These are phyloP conservation scores for Siderastrea radians DNA, from an alignment of 92 coral and sea anemone species.

Conservation along the genomic window DNA sequence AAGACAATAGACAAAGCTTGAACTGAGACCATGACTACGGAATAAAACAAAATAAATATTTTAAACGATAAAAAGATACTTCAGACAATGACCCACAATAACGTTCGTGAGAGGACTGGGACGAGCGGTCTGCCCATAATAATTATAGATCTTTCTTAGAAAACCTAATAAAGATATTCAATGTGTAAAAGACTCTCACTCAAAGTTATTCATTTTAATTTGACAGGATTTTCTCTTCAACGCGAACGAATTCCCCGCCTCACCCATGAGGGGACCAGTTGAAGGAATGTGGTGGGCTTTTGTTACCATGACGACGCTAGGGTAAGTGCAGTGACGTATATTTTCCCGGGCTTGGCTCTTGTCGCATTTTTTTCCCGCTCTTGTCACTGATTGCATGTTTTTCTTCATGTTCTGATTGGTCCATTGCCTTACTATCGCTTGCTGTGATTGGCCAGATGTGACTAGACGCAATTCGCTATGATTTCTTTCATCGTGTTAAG, in stretches of 20 bases:
- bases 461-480: no score
- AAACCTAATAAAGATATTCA: no score
- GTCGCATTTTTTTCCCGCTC: not conserved
- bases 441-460: no score
- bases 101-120: no score
- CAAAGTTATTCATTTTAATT: not conserved
- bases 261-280: slow-evolving; percentile 80
- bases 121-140: no score
- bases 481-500: no score
- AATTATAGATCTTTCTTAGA: no score
- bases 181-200: no score
- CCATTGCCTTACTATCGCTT: not conserved
- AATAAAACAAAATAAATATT: no score
- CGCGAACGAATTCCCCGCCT: slow-evolving; percentile 74
- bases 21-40: no score
- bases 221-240: slow-evolving; percentile 85
- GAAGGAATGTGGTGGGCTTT: slow-evolving; percentile 99
- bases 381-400: not conserved
- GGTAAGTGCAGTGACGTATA: slow-evolving; percentile 61
- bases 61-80: no score
- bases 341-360: not conserved
- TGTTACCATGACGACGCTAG: slow-evolving; percentile 92
- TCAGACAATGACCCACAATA: no score
- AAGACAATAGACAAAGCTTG: not conserved
- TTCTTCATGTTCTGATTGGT: not conserved